Base-by-base conservation (phyloP, 2,888 invertebrate genomes). In the Eupelmus urozonus region DNA sequence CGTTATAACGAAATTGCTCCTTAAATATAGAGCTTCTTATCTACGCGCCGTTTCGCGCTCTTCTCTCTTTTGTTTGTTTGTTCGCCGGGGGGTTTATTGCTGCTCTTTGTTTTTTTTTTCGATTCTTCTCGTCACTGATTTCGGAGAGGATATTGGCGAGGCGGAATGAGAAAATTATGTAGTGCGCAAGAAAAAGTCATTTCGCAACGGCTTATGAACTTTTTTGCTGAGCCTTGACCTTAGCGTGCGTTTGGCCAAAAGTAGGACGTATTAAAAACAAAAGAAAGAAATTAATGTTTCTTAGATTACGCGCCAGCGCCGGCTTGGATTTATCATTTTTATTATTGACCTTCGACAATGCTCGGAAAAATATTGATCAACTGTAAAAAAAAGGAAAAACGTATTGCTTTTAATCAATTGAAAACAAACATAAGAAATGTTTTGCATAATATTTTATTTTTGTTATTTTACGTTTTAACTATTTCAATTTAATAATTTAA, bases 151-250 rank as follows among this genome's bases (percentile, higher is more conserved):
- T n/a, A 34, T 34, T 34, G 9, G 20, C 45, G 29, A 2, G n/a
- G 25, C 27, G 25, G 7, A 2, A n/a, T 1, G 34, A 18, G 25
- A 18, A 3, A 40, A 63, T 45, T 45, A 45, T 45, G 16, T 45
- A 16, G 9, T 45, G 16, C 13, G 45, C 16, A 16, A 13, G 34
- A 34, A 16, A 13, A 27, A 23, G 11, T 11, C 5, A 16, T 62
- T 60, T 62, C 42, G 20, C 23, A 42, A 45, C 5, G 45, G 2
- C 25, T 23, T 63, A 51, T 51, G 2, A n/a, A 51, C 51, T 45
- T 25, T 25, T 34, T 40, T 60, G 29, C 11, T 29, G 27, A 29
- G 49, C n/a, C 57, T 57, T 69, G 27, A 42, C 27, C 57, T 57
- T 57, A 20, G 9, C n/a, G 34, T 40, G 45, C 45, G 9, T 63